phyloP scores from a whole-genome alignment of 2,888 invertebrate species.

The Drosophila anceps region DNA sequence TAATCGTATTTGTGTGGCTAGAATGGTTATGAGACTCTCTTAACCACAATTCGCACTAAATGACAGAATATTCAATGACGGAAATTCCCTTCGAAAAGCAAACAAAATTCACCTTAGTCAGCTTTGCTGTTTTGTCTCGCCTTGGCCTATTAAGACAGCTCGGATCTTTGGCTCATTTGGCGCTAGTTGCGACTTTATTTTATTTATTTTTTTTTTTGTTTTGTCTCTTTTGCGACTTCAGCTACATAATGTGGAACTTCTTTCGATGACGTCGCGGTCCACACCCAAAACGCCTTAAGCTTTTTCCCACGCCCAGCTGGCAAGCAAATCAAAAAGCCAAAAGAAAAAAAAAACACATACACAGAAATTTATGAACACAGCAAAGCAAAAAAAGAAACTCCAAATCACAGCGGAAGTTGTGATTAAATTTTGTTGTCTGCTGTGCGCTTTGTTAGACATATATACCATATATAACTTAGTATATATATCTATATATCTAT shows the following conservation, averaged over 20 bases:
- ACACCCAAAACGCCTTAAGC: slow-evolving; percentile 71
- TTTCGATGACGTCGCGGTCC: slow-evolving; percentile 47
- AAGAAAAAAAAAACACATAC: slow-evolving; percentile 25
- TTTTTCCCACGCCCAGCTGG: slow-evolving; percentile 76
- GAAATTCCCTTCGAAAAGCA: slow-evolving; percentile 30
- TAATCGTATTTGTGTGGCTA: background rate
- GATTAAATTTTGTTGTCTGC: slow-evolving; percentile 70
- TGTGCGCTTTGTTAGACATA: slow-evolving; percentile 42
- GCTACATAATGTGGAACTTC: slow-evolving; percentile 12
- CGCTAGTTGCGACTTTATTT: slow-evolving; percentile 21
- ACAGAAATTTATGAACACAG: slow-evolving; percentile 33
- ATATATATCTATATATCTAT: background rate
- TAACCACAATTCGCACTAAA: slow-evolving; percentile 34
- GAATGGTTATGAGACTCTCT: slow-evolving; percentile 14
- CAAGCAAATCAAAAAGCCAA: slow-evolving; percentile 57
- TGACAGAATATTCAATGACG: slow-evolving; percentile 54
- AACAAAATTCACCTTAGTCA: slow-evolving; percentile 30
- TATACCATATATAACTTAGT: background rate
- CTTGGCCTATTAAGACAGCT: slow-evolving; percentile 52
- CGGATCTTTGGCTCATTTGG: slow-evolving; percentile 53
- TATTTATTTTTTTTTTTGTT: too few species aligned
- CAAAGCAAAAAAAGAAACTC: slow-evolving; percentile 32
- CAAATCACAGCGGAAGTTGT: slow-evolving; percentile 72
- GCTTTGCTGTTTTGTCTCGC: slow-evolving; percentile 23
- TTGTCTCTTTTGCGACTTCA: background rate